Base-by-base conservation (phyloP, 2,797 vertebrate genomes). In the Xenentodon cancila region DNA sequence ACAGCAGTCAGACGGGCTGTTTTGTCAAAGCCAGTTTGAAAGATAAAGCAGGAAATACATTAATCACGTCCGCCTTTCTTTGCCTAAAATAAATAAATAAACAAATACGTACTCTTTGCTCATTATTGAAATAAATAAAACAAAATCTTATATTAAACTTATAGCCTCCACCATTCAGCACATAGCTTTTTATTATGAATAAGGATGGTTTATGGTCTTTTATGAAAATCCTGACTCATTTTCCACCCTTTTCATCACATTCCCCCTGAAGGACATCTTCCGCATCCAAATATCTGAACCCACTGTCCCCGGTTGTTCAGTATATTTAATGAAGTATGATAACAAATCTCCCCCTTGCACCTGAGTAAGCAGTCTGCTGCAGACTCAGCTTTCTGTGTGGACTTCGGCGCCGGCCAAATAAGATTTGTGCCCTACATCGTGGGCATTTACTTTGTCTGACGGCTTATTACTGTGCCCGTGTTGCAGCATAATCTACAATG, bases 261-360 rank as follows among this genome's bases (percentile, higher is more conserved):
- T 66, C 62, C 43, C 59, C 52, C 46, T 52, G 44, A 80, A 77
- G 15, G 34, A 83, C 80, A 68, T 56, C 22, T 80, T 52, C 75
- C 85, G 80, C 75, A 89, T 89, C 63, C 72, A 89, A 80, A 89
- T 91, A 87, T 90, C 87, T 64, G 81, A 93, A 80, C 80, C 67
- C 83, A 75, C 56, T 70, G 25, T 86, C 56, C 73, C 81, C 21
- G 48, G 60, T 71, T 85, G 61, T 68, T 90, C 83, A 80, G 84
- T 91, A 84, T 88, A 88, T 90, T 93, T 92, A 93, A 93, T 94
- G 89, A 93, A 93, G 92, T 91, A 85, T 85, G 73, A 78, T 91
- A 94, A 93, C 93, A 94, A 90, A 93, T 92, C 90, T 92, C 68
- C 71, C 54, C n/a, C 67, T 75, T 91, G 72, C 84, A 52, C 79